Conservation (phyloP, 2,797 vertebrate species). For the Lacerta viridis region DNA sequence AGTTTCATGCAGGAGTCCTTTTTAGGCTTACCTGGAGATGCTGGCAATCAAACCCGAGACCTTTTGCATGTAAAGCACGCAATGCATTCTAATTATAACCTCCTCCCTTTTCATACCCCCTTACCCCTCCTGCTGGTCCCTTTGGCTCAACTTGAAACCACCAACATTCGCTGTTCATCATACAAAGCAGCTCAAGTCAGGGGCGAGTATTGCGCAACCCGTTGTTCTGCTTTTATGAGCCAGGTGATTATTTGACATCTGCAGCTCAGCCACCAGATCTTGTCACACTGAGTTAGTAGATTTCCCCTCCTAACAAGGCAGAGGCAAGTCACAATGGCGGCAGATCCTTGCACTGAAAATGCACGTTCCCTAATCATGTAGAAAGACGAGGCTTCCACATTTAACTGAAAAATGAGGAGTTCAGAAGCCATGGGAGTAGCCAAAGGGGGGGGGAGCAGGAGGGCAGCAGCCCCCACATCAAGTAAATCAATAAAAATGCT, state of each 20-base stretch:
- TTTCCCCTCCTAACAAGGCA: not conserved
- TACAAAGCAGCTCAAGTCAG: not conserved
- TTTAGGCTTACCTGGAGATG: too few relatives aligned
- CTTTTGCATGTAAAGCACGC: too few relatives aligned
- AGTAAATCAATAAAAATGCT: too few relatives aligned
- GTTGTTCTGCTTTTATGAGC: not conserved
- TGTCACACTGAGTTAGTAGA: not conserved
- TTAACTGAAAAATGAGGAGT: too few relatives aligned
- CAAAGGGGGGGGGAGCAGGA: too few relatives aligned
- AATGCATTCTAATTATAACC: not conserved
- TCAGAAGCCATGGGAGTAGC: too few relatives aligned
- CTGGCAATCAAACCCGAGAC: too few relatives aligned
- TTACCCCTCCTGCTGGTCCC: not conserved
- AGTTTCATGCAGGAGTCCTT: not conserved
- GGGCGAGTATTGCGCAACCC: not conserved
- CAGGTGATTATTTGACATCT: not conserved
- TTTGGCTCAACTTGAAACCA: not conserved
- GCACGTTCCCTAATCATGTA: not conserved
- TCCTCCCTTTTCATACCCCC: not conserved
- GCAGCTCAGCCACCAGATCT: not conserved
- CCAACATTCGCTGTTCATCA: not conserved
- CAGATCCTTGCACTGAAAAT: not conserved
- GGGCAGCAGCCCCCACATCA: too few relatives aligned
- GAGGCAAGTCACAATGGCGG: not conserved
- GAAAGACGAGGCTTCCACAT: not conserved